Conservation (phyloP, 1,140 invertebrate genomes). For the Philotrypesis tridentata region DNA sequence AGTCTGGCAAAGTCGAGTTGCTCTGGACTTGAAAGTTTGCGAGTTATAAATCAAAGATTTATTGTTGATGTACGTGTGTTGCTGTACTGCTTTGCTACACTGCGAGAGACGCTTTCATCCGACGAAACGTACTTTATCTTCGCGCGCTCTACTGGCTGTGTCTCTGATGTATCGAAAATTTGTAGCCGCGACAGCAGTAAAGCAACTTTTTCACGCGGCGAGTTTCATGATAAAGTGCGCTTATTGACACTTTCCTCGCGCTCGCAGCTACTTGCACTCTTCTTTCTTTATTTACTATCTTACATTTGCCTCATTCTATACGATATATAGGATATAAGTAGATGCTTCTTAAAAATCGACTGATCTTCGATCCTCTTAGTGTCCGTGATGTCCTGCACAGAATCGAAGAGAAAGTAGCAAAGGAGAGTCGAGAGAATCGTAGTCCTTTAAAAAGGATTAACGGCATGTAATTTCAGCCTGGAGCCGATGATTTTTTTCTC, state of each 20-base stretch:
- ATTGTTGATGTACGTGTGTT: not conserved
- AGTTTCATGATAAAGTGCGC: not conserved
- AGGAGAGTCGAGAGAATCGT: not conserved
- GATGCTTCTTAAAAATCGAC: no score
- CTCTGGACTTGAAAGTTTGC: not conserved
- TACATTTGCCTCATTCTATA: no score
- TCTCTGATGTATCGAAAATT: conserved; percentile 18
- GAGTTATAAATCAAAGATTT: conserved; percentile 46
- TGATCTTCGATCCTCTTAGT: conserved; percentile 1
- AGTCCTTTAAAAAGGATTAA: conserved; percentile 27
- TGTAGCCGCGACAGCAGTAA: conserved; percentile 8
- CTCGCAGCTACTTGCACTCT: not conserved
- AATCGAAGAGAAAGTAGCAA: not conserved
- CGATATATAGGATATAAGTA: no score
- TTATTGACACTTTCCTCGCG: not conserved
- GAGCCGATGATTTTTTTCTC: conserved; percentile 18
- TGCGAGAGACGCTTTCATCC: conserved; percentile 4
- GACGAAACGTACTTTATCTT: conserved; percentile 22
- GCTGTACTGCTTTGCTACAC: not conserved
- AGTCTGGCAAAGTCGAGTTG: conserved; percentile 7
- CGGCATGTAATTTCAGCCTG: conserved; percentile 17
- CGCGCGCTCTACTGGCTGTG: not conserved
- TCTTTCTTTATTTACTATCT: not conserved
- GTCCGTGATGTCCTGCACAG: not conserved
- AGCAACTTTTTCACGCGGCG: not conserved